Conservation (phyloP, 2,888 invertebrate genomes). For the Dysmachus trigonus region DNA sequence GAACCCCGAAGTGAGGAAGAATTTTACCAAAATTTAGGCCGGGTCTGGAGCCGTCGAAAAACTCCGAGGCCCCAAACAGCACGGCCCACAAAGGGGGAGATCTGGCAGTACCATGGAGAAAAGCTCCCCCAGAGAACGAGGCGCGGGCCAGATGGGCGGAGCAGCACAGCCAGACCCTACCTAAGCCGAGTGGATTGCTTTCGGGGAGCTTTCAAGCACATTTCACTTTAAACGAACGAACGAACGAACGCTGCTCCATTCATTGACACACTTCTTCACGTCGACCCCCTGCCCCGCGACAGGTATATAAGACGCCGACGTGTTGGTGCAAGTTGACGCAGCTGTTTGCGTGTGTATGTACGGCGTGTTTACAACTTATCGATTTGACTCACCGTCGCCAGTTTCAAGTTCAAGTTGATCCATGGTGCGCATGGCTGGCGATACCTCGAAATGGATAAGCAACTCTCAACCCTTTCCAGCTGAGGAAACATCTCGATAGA, state of each 20-base stretch:
- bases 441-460: conserved; percentile 4
- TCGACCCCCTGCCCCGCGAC: not conserved
- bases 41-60: not conserved
- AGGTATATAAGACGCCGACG: not conserved
- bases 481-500: conserved; percentile 8
- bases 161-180: not conserved
- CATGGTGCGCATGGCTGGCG: conserved; percentile 58
- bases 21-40: not conserved
- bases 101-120: not conserved
- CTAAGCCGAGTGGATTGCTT: not conserved
- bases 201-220: conserved; percentile 9
- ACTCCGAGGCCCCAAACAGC: not conserved
- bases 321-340: not conserved
- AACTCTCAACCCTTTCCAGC: conserved; percentile 37
- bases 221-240: conserved; percentile 1
- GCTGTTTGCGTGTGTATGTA: not conserved
- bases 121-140: not conserved
- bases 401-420: conserved; percentile 64
- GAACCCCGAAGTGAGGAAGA: not conserved
- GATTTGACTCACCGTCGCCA: conserved; percentile 51
- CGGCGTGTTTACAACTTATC: conserved; percentile 43
- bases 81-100: not conserved
- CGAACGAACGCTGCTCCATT: too few species aligned
- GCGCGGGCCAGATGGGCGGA: not conserved
- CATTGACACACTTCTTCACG: conserved; percentile 34